These are phyloP conservation scores for Idaea straminata DNA, from an alignment of 2,888 invertebrate species.

Conservation along the genomic window DNA sequence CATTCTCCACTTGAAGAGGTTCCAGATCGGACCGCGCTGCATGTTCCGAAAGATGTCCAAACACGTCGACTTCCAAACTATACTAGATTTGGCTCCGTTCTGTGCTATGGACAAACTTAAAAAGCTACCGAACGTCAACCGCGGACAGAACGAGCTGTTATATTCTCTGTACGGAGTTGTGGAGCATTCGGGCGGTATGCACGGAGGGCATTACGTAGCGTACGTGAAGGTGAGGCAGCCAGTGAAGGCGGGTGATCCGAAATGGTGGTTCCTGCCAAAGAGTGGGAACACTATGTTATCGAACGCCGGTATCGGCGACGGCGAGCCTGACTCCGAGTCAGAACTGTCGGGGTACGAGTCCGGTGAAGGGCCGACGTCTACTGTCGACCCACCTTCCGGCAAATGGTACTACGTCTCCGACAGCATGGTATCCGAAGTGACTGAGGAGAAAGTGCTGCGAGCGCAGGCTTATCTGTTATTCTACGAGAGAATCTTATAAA, in stretches of 20 bases:
- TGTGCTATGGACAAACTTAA: constrained; percentile 85
- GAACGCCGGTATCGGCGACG: constrained; percentile 61
- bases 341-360: constrained; percentile 79
- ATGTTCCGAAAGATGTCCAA: constrained; percentile 91
- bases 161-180: constrained; percentile 97
- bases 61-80: constrained; percentile 91
- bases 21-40: constrained; percentile 88
- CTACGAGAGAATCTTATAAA: constrained; percentile 94
- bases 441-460: constrained; percentile 88
- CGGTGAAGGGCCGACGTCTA: constrained; percentile 62
- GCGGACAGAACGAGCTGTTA: constrained; percentile 84
- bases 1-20: constrained; percentile 96
- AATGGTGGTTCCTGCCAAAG: constrained; percentile 87
- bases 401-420: constrained; percentile 98
- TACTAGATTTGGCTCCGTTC: constrained; percentile 94
- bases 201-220: constrained; percentile 93
- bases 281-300: constrained; percentile 77
- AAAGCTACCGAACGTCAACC: constrained; percentile 81
- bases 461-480: constrained; percentile 97
- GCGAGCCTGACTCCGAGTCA: constrained; percentile 76
- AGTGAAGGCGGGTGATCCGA: constrained; percentile 81
- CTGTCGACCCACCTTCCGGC: constrained; percentile 79
- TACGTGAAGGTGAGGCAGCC: constrained; percentile 93
- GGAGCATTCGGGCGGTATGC: constrained; percentile 95
- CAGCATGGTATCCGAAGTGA: constrained; percentile 89